A percentile compares a stretch with the other conserved stretches of the same genome.
These are phyloP conservation scores for Pristionchus entomophagus DNA, from an alignment of 2,888 invertebrate species.

Conservation along the genomic window DNA sequence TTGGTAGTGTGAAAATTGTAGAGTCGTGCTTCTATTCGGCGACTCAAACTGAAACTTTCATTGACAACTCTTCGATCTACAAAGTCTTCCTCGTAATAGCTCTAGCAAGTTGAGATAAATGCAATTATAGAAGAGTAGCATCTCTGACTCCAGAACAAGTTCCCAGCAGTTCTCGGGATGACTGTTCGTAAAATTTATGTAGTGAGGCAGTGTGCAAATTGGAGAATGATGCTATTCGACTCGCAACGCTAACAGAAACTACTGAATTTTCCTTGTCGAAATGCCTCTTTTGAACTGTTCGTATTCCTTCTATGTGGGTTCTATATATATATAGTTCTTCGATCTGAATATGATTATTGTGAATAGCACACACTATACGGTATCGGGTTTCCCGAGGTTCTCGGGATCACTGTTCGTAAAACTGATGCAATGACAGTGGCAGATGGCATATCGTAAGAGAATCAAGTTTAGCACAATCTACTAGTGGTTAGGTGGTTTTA, in stretches of 20 bases:
- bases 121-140: no score
- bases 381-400: background rate
- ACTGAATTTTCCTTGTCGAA: background rate
- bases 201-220: no score
- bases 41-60: background rate
- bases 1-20: background rate
- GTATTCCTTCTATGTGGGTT: background rate
- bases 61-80: background rate
- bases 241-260: background rate
- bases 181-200: no score
- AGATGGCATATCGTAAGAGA: background rate
- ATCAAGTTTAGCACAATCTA: background rate
- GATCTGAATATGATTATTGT: no score
- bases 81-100: background rate
- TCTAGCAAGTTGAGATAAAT: no score
- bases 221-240: no score
- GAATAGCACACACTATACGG: background rate
- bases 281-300: no score
- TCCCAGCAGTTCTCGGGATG: no score
- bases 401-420: background rate
- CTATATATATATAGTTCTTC: background rate
- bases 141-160: no score
- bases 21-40: background rate
- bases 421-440: background rate
- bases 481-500: background rate